Evolutionary conservation across 2,113 vertebrate genomes (phyloP), one percentile per base, ranked within the genome.

Genomic region (Neogobius melanostomus): DNA sequence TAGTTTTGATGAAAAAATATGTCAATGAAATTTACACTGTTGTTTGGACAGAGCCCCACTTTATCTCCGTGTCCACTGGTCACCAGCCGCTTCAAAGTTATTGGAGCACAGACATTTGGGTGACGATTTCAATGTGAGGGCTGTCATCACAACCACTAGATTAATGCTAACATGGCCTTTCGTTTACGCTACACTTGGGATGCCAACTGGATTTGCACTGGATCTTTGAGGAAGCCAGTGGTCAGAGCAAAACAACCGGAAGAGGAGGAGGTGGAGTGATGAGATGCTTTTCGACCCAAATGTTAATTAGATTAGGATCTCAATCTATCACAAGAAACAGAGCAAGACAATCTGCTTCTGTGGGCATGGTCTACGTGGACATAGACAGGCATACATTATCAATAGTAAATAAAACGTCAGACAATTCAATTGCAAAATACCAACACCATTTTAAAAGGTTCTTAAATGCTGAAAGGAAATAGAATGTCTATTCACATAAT

Each of bases 171-270:
- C 82, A 66, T 79, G 83, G 80, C 87, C 87, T 89, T 88, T 54
- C 66, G 70, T 91, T 92, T 82, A 91, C 84, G 85, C 83, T 90
- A 89, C 87, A 86, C 71, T 89, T 85, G 84, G 73, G 76, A 88
- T 88, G 88, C 84, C 87, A 87, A 75, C 62, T 75, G 82, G 66
- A 89, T 88, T 79, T 73, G 21, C 62, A 66, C 12, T 65, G 69
- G 77, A 60, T 84, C 74, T 82, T 75, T 87, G 81, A 83, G 80
- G 83, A 85, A 90, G 82, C 71, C 75, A 82, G 74, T 79, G 74
- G 80, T 82, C 57, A 70, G 36, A 63, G 79, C 79, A 82, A 83
- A 79, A 82, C 76, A 81, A 80, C 79, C 80, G 71, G 80, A 82
- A 81, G 73, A 83, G 53, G 76, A 64, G 54, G 70, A 64, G 54